Evolutionary conservation across 1,140 invertebrate genomes (phyloP), one percentile per base, ranked within the genome.

Genomic region (Dysdera silvatica): DNA sequence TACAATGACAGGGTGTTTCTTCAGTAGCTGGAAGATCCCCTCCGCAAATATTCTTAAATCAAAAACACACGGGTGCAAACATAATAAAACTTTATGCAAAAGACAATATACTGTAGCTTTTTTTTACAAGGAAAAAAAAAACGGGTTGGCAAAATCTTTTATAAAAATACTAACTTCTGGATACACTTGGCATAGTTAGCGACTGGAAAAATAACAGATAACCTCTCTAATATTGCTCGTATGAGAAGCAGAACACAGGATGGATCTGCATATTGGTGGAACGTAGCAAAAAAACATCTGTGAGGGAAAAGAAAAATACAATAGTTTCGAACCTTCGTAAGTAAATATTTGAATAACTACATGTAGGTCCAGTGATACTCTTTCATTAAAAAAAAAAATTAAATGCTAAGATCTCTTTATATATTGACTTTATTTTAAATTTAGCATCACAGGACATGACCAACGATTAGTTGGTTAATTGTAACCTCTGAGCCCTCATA

Each of bases 191-290:
- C 43, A 56, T 56, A 63, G 20, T 51, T 56, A 28, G 52, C 37
- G 14, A 61, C 61, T 28, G 61, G 43, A 56, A 20, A 63, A 16
- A 63, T 43, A 4, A 56, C 6, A 10, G 61, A 49, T 16, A 63
- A n/a, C 40, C 61, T 55, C 31, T 63, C 61, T 14, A 63, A 49
- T 29, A 63, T 63, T 24, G 52, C 52, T 29, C 52, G 33, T 32
- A 63, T 32, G 1, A 63, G 24, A 48, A 63, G 31, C 24, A 37
- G 32, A 31, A 45, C 32, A 7, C 48, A 32, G 41, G 52, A 47
- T 24, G 29, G 32, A 48, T 63, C 61, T 12, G 61, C 52, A 63
- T 55, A 63, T 40, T 63, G 61, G 8, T 49, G 23, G 10, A 63
- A 26, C 16, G 56, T 45, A 29, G 55, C 43, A 63, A 63, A 63